Base-by-base conservation (phyloP, 2,888 invertebrate species). In the Diaperis boleti region DNA sequence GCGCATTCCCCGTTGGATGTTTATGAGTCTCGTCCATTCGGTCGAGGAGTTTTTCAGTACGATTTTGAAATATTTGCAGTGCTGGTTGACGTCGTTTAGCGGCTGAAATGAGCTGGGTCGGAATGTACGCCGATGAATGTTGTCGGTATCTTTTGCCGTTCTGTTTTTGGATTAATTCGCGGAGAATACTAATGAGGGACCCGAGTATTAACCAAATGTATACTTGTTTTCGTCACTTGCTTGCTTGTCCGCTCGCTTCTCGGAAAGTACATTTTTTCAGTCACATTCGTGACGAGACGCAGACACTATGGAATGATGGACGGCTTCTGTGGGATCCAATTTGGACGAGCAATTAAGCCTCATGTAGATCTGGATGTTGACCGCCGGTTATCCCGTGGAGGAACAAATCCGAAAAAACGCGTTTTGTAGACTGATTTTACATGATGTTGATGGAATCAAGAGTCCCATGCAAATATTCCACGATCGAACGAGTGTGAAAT, bases 91-190 rank as follows among this genome's bases (percentile, higher is more conserved):
- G 78, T 79, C 78, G 79, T 79, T 79, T 79, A 79, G 77, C 78
- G 78, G 78, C 76, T 74, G 77, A 78, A 79, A 79, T 79, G 79
- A 77, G 76, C 76, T 69, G 74, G 72, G 69, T 64, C 74, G 78
- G 78, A 79, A 79, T 79, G 77, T 71, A 71, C 70, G 71, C 70
- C 75, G 74, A 72, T 73, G 76, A 77, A 77, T 75, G 76, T 70
- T 72, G 78, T 76, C 79, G 79, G 78, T 74, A 71, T 76, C 77
- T 77, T 81, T 79, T 77, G 75, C 76, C 72, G 75, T 75, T 74
- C 79, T 78, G 77, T 80, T 80, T 81, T 81, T 79, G 78, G 78
- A 79, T 81, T 79, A 80, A 81, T 81, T 80, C 80, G 76, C 77
- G 69, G 73, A 76, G 81, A 80, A 81, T 81, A 81, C 80, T 81